Evolutionary conservation across 2,113 vertebrate genomes (phyloP).

Genomic region (Turdus rufiventris): DNA sequence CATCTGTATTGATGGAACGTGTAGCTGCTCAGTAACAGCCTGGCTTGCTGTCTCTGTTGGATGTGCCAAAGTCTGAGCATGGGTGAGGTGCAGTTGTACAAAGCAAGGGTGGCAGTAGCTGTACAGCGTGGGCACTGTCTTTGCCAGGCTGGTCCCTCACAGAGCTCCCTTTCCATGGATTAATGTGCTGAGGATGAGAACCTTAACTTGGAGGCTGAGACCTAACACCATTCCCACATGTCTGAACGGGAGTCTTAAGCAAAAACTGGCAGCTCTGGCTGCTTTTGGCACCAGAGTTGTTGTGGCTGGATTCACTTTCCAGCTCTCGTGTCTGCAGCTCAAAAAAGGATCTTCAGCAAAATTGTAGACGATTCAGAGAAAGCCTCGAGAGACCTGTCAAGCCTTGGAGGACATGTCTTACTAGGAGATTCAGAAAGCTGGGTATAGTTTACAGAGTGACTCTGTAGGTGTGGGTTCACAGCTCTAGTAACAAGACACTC

Average conservation of each 20-base stretch:
- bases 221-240: fast-evolving
- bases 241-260: not conserved
- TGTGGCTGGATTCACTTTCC: not conserved
- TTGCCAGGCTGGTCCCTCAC: not conserved
- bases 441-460: not conserved
- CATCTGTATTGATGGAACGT: not conserved
- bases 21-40: not conserved
- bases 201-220: not conserved
- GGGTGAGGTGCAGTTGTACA: not conserved
- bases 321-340: fast-evolving
- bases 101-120: not conserved
- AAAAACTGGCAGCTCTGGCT: not conserved
- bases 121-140: not conserved
- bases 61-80: not conserved
- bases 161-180: not conserved
- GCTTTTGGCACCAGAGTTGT: not conserved
- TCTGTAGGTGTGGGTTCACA: not conserved
- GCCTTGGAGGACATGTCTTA: not conserved
- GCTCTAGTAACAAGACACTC: not conserved
- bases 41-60: not conserved
- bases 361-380: not conserved
- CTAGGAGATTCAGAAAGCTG: not conserved
- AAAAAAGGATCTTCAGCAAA: not conserved
- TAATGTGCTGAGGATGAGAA: not conserved
- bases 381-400: not conserved